Conservation (phyloP, 2,113 vertebrate species). For the Muntiacus reevesi region DNA sequence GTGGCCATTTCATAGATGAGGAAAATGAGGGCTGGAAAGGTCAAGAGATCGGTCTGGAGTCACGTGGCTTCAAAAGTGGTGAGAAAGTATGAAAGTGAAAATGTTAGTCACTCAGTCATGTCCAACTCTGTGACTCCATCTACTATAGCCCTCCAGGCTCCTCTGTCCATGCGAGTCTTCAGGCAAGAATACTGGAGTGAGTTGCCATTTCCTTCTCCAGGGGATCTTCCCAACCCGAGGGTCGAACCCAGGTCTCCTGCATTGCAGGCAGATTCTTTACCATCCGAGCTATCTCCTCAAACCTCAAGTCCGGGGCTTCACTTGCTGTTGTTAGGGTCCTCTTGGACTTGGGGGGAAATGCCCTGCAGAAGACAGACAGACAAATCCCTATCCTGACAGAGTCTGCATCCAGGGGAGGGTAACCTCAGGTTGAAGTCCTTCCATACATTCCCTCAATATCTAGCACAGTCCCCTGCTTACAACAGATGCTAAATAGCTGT, state of each 20-base stretch:
- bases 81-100: not conserved
- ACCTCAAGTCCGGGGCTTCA: not conserved
- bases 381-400: not conserved
- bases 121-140: not conserved
- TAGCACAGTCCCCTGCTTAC: not conserved
- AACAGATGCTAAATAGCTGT: not conserved
- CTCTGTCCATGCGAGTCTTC: not conserved
- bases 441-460: not conserved
- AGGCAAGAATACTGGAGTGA: not conserved
- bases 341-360: not conserved
- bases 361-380: not conserved
- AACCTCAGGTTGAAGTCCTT: not conserved
- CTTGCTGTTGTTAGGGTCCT: not conserved
- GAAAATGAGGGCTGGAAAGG: not conserved
- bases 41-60: not conserved
- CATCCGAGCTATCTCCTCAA: not conserved
- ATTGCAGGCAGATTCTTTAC: not conserved
- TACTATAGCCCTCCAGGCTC: not conserved
- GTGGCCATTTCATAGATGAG: not conserved
- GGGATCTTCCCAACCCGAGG: not conserved
- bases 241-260: not conserved
- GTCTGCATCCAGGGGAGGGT: not conserved
- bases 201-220: not conserved
- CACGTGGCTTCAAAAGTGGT: not conserved
- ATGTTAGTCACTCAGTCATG: not conserved